Conservation (phyloP, 2,113 vertebrate species). For the Macaca mulatta region DNA sequence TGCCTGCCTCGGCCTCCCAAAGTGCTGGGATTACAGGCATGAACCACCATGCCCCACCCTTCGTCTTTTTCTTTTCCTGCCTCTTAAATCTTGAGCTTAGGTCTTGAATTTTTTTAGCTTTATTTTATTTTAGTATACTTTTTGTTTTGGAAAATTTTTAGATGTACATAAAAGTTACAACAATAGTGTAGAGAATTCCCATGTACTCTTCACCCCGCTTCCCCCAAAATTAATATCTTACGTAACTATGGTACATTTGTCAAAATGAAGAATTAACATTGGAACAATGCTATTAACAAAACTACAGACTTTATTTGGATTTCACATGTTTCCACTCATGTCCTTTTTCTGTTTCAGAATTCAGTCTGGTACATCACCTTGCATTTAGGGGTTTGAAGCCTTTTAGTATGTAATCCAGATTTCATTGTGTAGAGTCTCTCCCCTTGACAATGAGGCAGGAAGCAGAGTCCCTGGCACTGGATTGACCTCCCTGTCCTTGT, state of each 20-base stretch:
- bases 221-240: conserved; percentile 1
- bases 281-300: background rate
- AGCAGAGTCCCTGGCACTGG: background rate
- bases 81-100: conserved; percentile 14
- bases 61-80: background rate
- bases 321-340: conserved; percentile 1
- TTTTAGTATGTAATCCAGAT: background rate
- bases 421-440: background rate
- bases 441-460: background rate
- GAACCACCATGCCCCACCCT: background rate
- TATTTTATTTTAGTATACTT: background rate
- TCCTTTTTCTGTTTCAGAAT: background rate
- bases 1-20: background rate
- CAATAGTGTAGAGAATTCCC: background rate
- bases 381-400: background rate
- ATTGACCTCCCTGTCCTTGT: background rate
- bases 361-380: background rate
- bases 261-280: conserved; percentile 8
- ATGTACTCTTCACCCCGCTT: background rate
- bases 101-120: background rate
- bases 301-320: conserved; percentile 7
- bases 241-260: background rate
- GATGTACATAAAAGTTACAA: background rate
- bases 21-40: background rate
- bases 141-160: conserved; percentile 13